A percentile compares a stretch with the other conserved stretches of the same genome.
phyloP scores from a whole-genome alignment of 2,888 invertebrate species.

The Hofmannophila pseudospretella region DNA sequence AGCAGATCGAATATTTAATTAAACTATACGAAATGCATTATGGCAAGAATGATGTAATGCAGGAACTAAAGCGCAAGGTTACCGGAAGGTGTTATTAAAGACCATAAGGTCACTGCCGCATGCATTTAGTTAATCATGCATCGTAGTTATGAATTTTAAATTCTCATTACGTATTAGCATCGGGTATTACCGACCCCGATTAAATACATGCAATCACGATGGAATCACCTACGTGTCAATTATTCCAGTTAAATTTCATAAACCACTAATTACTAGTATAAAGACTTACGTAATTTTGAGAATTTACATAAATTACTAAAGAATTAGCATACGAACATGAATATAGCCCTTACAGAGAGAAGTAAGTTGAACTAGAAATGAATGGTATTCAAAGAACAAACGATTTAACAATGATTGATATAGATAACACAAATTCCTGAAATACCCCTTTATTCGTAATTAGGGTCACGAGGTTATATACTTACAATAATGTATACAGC shows the following conservation, averaged over 20 bases:
- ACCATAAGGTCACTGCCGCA: conserved; percentile 47
- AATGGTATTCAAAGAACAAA: neutral
- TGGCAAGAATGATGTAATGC: conserved; percentile 64
- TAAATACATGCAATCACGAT: conserved; percentile 4
- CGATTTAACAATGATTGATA: neutral
- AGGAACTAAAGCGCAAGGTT: conserved; percentile 66
- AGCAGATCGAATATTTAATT: conserved; percentile 38
- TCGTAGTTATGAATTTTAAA: conserved; percentile 18
- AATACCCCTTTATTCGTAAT: conserved; percentile 2
- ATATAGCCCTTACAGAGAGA: too few species aligned
- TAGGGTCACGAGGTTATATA: conserved; percentile 12
- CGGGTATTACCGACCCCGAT: conserved; percentile 6
- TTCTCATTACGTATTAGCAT: conserved; percentile 3
- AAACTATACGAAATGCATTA: conserved; percentile 48
- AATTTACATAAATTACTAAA: too few species aligned
- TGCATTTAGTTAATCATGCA: conserved; percentile 53
- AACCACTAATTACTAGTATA: neutral
- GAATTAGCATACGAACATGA: too few species aligned
- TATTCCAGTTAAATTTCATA: neutral
- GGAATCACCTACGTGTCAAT: conserved; percentile 4
- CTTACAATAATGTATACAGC: conserved; percentile 14
- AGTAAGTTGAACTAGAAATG: neutral
- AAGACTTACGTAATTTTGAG: too few species aligned
- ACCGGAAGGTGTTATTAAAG: conserved; percentile 57
- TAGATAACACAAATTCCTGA: conserved; percentile 6